These are phyloP conservation scores for Falco punctatus DNA, from an alignment of 2,113 vertebrate species.

Conservation along the genomic window DNA sequence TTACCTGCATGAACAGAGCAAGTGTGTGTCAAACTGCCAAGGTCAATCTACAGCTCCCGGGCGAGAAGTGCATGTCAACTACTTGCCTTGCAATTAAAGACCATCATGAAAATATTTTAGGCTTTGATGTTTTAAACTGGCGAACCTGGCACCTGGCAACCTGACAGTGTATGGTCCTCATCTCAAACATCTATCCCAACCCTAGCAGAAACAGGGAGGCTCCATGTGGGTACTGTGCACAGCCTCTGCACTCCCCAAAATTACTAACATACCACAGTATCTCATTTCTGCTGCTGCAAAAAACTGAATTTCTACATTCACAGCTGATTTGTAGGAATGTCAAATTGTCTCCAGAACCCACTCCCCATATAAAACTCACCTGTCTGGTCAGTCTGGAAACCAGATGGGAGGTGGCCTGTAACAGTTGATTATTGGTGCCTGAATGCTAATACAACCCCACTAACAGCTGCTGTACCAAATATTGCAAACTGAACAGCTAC, in stretches of 20 bases:
- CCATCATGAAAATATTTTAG: not conserved
- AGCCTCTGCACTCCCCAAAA: not conserved
- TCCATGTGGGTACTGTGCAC: accelerated
- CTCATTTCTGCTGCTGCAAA: not conserved
- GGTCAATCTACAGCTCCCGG: not conserved
- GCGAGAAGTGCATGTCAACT: not conserved
- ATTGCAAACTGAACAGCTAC: not conserved
- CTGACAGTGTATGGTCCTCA: not conserved
- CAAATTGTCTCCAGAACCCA: not conserved
- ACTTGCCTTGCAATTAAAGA: not conserved
- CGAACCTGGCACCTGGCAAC: not conserved
- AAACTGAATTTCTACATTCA: not conserved
- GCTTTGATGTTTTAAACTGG: not conserved
- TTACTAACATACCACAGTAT: not conserved
- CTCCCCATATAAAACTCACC: not conserved
- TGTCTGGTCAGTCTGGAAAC: not conserved
- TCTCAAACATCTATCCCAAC: not conserved
- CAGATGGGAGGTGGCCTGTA: not conserved
- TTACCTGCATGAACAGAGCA: accelerated
- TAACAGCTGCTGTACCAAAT: not conserved
- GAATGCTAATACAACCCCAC: not conserved
- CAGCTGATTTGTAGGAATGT: not conserved
- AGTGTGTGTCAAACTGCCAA: not conserved
- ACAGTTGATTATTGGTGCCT: no score
- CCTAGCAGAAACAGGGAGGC: not conserved